Base-by-base conservation (phyloP, 2,113 vertebrate genomes). In the Australoheros scitulus region DNA sequence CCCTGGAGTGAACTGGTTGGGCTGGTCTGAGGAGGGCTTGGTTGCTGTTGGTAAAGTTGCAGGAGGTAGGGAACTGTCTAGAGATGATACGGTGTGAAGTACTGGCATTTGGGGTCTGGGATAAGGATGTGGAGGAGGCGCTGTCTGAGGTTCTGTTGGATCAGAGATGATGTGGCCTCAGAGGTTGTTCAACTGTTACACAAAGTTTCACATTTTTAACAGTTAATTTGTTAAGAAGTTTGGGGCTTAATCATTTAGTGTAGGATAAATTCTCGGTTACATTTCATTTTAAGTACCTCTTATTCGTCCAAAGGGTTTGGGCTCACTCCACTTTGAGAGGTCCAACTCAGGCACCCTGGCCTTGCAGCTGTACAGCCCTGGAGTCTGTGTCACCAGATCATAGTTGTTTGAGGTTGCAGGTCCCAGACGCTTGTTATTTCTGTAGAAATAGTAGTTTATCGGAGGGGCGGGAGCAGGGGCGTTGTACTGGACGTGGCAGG, bases 341-440 rank as follows among this genome's bases (percentile, higher is more conserved):
- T 3, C 41, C 81, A 95, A 64, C 56, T 15, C 3, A n/a, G 84
- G 88, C 20, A 95, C 92, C 22, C 15, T 85, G 55, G 52, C 93
- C 61, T 47, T 93, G 83, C 95, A 96, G 80, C 36, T 79, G 84
- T 94, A 96, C 11, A 3, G 2, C 11, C 93, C 94, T 4, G 77
- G 56, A 26, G 32, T 41, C n/a, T 0, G 11, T 15, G 0, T 20
- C 22, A 76, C 59, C 15, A 63, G 3, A 1, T n/a, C 0, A 3
- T 8, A 50, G 74, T 90, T 86, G 2, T 76, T 9, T 29, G 89
- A 88, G 2, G 60, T 81, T 0, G 88, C 59, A 8, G 26, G 56
- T 55, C 82, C 89, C 64, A 94, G 32, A 11, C 4, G 26, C 0
- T 1, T 14, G 14, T 61, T 29, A 17, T 94, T 47, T 60, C 79